These are phyloP conservation scores for Boloria euphrosyne DNA, from an alignment of 2,888 invertebrate species.

Conservation along the genomic window DNA sequence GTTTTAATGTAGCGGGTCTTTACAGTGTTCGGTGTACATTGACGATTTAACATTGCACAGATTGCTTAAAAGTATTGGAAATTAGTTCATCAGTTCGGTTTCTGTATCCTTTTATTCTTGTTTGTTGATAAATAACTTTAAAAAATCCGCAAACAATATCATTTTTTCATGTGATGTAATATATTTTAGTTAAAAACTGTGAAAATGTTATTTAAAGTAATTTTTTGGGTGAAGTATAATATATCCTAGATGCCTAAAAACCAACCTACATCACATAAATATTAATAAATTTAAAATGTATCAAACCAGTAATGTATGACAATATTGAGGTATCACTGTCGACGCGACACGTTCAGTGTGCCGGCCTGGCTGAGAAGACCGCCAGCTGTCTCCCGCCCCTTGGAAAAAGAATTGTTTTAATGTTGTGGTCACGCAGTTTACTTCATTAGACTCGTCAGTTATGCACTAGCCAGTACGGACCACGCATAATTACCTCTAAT, in stretches of 20 bases:
- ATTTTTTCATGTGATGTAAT: too few species aligned
- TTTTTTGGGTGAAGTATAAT: too few species aligned
- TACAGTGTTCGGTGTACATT: conserved; percentile 50
- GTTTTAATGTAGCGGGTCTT: conserved; percentile 25
- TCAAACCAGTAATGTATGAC: background rate
- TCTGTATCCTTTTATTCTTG: too few species aligned
- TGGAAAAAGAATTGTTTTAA: conserved; percentile 60
- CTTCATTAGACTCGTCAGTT: conserved; percentile 67
- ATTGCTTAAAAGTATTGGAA: background rate
- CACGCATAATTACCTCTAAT: conserved; percentile 54
- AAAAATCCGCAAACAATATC: too few species aligned
- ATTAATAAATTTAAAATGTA: too few species aligned
- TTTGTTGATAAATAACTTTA: too few species aligned
- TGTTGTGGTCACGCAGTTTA: conserved; percentile 75
- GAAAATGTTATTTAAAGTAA: too few species aligned
- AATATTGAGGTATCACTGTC: background rate
- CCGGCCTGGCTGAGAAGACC: conserved; percentile 54
- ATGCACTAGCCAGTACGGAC: conserved; percentile 52
- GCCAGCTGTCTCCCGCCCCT: conserved; percentile 54
- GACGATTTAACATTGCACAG: conserved; percentile 34
- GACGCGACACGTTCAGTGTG: background rate
- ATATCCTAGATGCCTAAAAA: too few species aligned
- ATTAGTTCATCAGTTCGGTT: too few species aligned
- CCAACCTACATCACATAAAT: too few species aligned
- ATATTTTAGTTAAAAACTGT: too few species aligned